Evolutionary conservation across 2,888 invertebrate species (phyloP), one percentile per base, ranked within the genome.

Genomic region (Ommatoiulus sabulosus): DNA sequence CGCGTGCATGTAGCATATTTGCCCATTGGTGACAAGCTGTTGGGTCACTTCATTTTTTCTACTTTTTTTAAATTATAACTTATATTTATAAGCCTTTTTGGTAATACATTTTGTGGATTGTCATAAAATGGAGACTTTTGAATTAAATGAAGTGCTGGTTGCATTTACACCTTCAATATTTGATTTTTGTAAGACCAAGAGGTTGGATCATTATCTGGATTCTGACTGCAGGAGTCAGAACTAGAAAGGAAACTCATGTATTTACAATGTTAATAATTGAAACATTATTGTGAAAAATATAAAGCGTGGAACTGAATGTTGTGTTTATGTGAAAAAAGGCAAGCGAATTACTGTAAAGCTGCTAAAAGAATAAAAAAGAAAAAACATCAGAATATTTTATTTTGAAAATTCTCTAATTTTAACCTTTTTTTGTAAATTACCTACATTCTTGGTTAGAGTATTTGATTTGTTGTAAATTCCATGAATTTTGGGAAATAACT

Each of bases 81-180:
- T 15, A 24, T 80, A 80, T 80, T 80, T 80, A 80, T 80, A 35
- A 80, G 80, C 35, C 80, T 80, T 80, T 24, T 43, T 24, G 80
- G 80, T 15, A 52, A 35, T 24, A 35, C 20, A 20, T 24, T 80
- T 24, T 24, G 80, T 35, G 80, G 72, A 72, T 12, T 20, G 72
- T 72, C 72, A 20, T 24, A 12, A 12, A 80, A 15, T 15, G 52
- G 12, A 57, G n/a, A 8, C n/a, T n/a, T n/a, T 17, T n/a, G n/a
- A n/a, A 57, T 57, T 57, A 57, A 57, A 17, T n/a, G 3, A 57
- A 4, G 12, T 57, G 57, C 57, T n/a, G 3, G 5, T 57, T n/a
- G 57, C 17, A n/a, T 17, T n/a, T n/a, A 57, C 17, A 57, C n/a
- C 35, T 57, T 15, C 15, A 10, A 52, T 12, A 52, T 52, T 52